Conservation (phyloP, 2,113 vertebrate genomes). For the Butastur rufipennis region DNA sequence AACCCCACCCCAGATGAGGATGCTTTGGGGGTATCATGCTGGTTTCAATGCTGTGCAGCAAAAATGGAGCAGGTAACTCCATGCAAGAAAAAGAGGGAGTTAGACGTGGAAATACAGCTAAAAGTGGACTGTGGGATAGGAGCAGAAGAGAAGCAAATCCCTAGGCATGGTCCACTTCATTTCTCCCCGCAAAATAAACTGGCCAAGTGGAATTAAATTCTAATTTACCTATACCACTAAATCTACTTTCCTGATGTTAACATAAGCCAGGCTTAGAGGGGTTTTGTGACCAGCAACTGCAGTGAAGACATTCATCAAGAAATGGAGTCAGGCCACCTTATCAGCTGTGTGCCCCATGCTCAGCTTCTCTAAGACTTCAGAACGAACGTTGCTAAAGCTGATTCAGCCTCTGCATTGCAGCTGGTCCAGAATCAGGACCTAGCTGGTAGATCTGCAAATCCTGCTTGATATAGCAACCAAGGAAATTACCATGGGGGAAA, state of each 20-base stretch:
- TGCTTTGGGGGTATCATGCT: background rate
- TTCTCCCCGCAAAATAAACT: background rate
- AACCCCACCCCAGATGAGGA: background rate
- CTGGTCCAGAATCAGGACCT: background rate
- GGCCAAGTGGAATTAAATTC: background rate
- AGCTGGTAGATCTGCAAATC: conserved; percentile 14
- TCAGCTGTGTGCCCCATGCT: fast-evolving
- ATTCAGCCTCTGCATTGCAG: conserved; percentile 35
- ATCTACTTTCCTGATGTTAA: background rate
- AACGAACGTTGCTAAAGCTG: background rate
- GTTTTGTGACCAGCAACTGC: background rate
- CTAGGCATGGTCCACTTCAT: background rate
- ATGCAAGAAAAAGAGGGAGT: background rate
- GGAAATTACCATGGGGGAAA: conserved; percentile 14
- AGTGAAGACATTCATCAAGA: background rate
- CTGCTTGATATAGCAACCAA: background rate
- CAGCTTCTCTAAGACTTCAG: background rate
- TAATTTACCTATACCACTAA: background rate
- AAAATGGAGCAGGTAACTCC: background rate
- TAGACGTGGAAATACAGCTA: background rate
- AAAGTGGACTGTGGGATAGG: background rate
- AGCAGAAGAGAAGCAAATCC: background rate
- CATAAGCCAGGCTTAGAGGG: background rate
- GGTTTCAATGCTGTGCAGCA: background rate
- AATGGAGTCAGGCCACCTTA: background rate